Conservation (phyloP, 2,113 vertebrate species). For the Platichthys flesus region DNA sequence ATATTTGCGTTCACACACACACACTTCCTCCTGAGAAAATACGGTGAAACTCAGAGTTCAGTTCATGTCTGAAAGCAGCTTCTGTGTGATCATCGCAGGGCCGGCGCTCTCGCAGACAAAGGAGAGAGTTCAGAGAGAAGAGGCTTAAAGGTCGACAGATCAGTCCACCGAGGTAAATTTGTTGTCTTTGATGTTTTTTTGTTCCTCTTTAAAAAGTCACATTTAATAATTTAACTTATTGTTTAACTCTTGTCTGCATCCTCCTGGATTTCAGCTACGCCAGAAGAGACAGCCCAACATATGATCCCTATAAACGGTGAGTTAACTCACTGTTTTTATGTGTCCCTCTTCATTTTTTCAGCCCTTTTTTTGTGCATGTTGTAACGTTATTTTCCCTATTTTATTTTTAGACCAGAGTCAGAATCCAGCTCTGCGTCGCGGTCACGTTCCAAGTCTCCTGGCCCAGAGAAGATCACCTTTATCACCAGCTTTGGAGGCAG, state of each 20-base stretch:
- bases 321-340: conserved; percentile 1
- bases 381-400: neutral
- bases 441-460: conserved; percentile 88
- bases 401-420: conserved; percentile 80
- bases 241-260: neutral
- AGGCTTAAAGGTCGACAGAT: conserved; percentile 94
- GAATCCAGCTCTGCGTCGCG: conserved; percentile 90
- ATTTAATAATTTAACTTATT: neutral
- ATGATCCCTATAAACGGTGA: conserved; percentile 96
- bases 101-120: conserved; percentile 92
- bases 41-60: too few species aligned
- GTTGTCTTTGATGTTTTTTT: neutral
- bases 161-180: conserved; percentile 92
- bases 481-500: conserved; percentile 97
- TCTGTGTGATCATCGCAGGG: conserved; percentile 79
- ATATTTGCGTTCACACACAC: too few species aligned
- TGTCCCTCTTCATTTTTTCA: neutral
- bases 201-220: neutral
- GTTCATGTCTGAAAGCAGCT: too few species aligned
- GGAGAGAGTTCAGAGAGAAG: conserved; percentile 96
- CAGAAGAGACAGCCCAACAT: conserved; percentile 94
- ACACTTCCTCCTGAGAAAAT: too few species aligned
- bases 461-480: conserved; percentile 94
- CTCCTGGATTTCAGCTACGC: conserved; percentile 85
- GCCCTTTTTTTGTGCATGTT: neutral